These are phyloP conservation scores for Girardinichthys multiradiatus DNA, from an alignment of 2,113 vertebrate species.

Conservation along the genomic window DNA sequence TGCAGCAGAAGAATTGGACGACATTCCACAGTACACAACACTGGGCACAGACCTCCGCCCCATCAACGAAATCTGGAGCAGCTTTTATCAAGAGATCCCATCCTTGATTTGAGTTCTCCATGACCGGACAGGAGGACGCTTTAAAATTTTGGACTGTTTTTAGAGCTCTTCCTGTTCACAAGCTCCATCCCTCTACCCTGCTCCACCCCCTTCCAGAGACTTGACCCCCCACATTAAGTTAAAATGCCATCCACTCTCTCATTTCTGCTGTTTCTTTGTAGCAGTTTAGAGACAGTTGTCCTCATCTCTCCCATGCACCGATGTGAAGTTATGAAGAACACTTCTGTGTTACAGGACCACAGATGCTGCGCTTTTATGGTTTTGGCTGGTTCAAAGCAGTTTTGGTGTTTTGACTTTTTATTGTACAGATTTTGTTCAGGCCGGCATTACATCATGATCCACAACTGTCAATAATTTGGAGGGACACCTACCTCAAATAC, in stretches of 20 bases:
- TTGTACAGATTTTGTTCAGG: not conserved
- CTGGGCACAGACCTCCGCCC: conserved; percentile 8
- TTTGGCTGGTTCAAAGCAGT: conserved; percentile 58
- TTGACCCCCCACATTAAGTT: conserved; percentile 14
- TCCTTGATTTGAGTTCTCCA: not conserved
- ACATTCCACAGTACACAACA: conserved; percentile 40
- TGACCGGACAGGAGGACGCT: conserved; percentile 18
- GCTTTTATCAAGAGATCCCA: not conserved
- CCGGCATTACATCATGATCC: not conserved
- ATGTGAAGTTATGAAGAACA: conserved; percentile 31
- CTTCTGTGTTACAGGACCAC: conserved; percentile 1
- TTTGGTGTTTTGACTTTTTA: not conserved
- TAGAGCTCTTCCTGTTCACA: not conserved
- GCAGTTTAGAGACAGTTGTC: conserved; percentile 4
- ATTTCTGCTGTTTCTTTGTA: not conserved
- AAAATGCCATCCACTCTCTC: not conserved
- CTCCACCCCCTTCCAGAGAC: not conserved
- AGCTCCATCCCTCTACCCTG: not conserved
- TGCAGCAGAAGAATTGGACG: conserved; percentile 52
- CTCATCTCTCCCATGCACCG: not conserved
- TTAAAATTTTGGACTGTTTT: conserved; percentile 39
- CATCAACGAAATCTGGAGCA: conserved; percentile 20
- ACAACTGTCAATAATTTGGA: not conserved
- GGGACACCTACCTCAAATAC: not conserved
- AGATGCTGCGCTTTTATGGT: conserved; percentile 10